A percentile compares a stretch with the other conserved stretches of the same genome.
Evolutionary conservation across 2,888 invertebrate genomes (phyloP).

Genomic region (Bellardia bayeri): DNA sequence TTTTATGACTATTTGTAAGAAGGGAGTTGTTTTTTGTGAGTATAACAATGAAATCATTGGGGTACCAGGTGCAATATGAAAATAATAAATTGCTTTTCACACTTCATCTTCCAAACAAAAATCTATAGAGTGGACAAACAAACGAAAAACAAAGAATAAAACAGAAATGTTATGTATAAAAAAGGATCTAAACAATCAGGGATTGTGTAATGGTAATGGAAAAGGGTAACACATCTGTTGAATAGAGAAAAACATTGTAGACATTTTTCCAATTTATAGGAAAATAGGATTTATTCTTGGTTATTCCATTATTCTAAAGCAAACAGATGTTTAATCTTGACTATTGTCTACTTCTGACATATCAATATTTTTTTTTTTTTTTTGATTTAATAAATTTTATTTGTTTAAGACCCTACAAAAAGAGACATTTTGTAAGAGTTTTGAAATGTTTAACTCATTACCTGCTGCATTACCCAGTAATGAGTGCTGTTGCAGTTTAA

Average conservation of each 20-base stretch:
- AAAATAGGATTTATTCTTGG: no score
- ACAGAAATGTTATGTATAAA: neutral
- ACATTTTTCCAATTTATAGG: neutral
- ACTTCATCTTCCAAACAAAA: constrained; percentile 43
- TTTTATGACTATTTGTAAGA: neutral
- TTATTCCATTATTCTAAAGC: neutral
- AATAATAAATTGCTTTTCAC: constrained; percentile 59
- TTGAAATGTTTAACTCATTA: no score
- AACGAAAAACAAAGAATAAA: neutral
- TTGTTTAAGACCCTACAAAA: no score
- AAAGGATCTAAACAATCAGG: neutral
- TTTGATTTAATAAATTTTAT: no score
- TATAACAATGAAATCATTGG: neutral
- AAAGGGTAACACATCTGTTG: neutral
- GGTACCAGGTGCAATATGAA: constrained; percentile 50
- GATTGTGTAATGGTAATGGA: neutral
- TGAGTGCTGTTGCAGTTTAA: no score
- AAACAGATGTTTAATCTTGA: neutral
- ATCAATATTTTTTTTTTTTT: no score
- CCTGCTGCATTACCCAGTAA: no score
- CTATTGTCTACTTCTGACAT: no score
- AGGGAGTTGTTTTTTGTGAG: neutral
- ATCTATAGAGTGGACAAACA: constrained; percentile 2
- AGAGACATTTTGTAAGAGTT: no score
- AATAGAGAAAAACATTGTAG: neutral